Evolutionary conservation across 2,888 invertebrate genomes (phyloP), one percentile per base, ranked within the genome.

Genomic region (Deilephila porcellus): DNA sequence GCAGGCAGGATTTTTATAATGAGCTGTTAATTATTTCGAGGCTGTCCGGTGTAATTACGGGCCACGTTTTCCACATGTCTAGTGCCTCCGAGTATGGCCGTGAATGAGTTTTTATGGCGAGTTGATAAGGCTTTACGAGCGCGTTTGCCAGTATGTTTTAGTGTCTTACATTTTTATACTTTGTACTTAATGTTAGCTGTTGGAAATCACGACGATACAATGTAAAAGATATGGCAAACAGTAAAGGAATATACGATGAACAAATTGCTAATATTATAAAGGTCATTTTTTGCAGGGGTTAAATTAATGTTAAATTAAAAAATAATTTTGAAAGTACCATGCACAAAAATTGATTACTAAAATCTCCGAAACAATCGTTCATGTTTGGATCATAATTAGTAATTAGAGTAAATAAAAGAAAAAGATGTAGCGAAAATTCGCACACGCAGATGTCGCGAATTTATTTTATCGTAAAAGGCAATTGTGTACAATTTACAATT

Each of bases 41-140:
- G 67, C 45, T 20, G 3, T 25, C 19, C 45, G 3, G 14, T 63
- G 63, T n/a, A 52, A 45, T 20, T 25, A 52, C 25, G 1, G 52
- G 25, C 67, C 67, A 25, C 67, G 20, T 25, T 45, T 37, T 45
- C 7, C 25, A 67, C 52, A 25, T 45, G 52, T 25, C 14, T 20
- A 20, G 45, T 52, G 14, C 56, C 56, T 34, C 29, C 11, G 29
- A 56, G 70, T 56, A 56, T 53, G 32, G 59, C 70, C 52, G 4
- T 71, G n/a, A 56, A 71, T 71, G 56, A 34, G 32, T 70, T 70
- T 53, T 71, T 59, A 64, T 71, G 6, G 19, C 32, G 7, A 5
- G n/a, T 32, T 71, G 59, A 59, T 59, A 71, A 71, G 52, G 56
- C 29, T 71, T 71, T 71, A 71, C 34, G 32, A 32, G 53, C 53